Conservation (phyloP, 2,797 vertebrate species). For the Phataginus tetradactyla region DNA sequence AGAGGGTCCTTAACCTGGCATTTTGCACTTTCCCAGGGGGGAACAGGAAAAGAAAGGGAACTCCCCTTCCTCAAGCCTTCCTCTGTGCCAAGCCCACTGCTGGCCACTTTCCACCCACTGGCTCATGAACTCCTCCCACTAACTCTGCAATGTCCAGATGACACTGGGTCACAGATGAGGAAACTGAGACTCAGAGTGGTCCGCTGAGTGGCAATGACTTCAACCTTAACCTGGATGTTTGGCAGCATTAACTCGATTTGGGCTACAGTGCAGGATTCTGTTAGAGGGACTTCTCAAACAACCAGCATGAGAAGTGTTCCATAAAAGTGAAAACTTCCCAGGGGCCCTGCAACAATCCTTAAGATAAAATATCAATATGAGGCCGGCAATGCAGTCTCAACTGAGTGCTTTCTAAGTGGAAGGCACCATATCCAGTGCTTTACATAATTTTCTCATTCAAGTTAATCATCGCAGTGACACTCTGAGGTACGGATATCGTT, state of each 20-base stretch:
- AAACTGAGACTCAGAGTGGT: not conserved
- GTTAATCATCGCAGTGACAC: not conserved
- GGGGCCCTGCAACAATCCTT: not conserved
- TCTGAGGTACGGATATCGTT: not conserved
- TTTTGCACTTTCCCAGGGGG: slow-evolving; percentile 23
- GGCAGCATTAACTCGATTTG: not conserved
- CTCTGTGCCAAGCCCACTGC: not conserved
- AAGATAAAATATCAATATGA: not conserved
- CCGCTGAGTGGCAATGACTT: not conserved
- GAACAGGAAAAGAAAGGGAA: slow-evolving; percentile 48
- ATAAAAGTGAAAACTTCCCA: not conserved
- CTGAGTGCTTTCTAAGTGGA: not conserved
- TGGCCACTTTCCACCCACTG: not conserved
- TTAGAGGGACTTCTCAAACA: not conserved
- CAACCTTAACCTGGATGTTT: not conserved
- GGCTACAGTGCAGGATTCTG: not conserved
- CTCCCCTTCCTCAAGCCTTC: not conserved
- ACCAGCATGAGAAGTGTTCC: not conserved
- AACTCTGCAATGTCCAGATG: not conserved
- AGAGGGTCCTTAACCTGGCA: not conserved
- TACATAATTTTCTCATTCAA: not conserved
- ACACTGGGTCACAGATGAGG: not conserved
- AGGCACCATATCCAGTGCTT: fast-evolving
- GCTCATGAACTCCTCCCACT: not conserved
- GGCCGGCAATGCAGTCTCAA: not conserved